Base-by-base conservation (phyloP, 2,113 vertebrate genomes). In the Pteropus alecto region DNA sequence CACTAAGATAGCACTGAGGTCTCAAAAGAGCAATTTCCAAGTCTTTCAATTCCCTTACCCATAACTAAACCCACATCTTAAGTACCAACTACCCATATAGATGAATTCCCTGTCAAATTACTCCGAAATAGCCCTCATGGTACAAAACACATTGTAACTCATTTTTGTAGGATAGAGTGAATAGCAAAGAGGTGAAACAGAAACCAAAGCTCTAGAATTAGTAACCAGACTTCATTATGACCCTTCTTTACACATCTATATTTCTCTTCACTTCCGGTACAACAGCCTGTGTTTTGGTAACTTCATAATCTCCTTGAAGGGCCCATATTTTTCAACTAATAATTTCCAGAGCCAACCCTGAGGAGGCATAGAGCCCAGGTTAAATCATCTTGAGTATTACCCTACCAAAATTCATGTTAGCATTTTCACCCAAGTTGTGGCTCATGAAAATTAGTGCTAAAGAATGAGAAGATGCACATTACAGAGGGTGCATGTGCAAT, bases 161-260 rank as follows among this genome's bases (percentile, higher is more conserved):
- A 30, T 54, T 96, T 89, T 70, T 91, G 63, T 6, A 76, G 22
- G 58, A 79, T 11, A 68, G 51, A 35, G 16, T 51, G 38, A 83
- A 86, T 7, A 22, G 41, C 86, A 13, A 89, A 21, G 22, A 87
- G 67, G n/a, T 63, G 48, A 95, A 93, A 96, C 3, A 65, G 78
- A 97, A 97, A 96, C 60, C 26, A 56, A 43, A n/a, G 35, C 60
- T 92, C 93, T 83, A 78, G 48, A 77, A 74, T 71, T 82, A 74
- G 67, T 41, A 83, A 83, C 60, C 51, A 46, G 73, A 87, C 70
- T 92, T 94, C 48, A 61, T 54, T 48, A 33, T 26, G 67, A 28
- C 38, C 22, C 38, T 76, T 33, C 35, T 85, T 65, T 54, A 67
- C 35, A 51, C 60, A 73, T 86, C 56, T 67, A 7, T 56, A 56